Base-by-base conservation (phyloP, 2,797 vertebrate species). In the Alcedo atthis region DNA sequence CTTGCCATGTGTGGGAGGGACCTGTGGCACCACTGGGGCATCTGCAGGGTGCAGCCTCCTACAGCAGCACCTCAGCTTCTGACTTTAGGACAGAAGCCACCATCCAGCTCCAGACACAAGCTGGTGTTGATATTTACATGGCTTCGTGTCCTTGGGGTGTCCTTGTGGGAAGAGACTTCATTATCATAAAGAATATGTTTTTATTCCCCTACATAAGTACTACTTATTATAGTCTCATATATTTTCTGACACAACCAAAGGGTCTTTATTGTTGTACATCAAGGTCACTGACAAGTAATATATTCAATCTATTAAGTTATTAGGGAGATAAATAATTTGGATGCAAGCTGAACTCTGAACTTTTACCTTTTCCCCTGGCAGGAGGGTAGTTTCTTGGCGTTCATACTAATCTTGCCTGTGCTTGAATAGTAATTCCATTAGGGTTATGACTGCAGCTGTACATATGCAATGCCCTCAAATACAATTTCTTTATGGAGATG, bases 311-410 rank as follows among this genome's bases (percentile, higher is more conserved):
- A 98, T 98, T 98, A 98, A 97, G 98, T 98, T 99, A 99, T 99
- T 99, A 99, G 97, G 97, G 98, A 98, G 98, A 99, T 98, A 99
- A 99, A 99, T 98, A 99, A 98, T 98, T 98, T 98, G 98, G 97
- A 98, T 98, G 96, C 95, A 92, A 93, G 97, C 95, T 98, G 98
- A 98, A 98, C 99, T 98, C 97, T 98, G 98, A 98, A 98, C 99
- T 98, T 97, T 98, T 98, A 98, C 98, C 98, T 98, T 97, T 98
- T 98, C 97, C 98, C 98, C 98, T 92, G 85, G 91, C 90, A 96
- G 97, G 96, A 95, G 96, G 98, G 97, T 97, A 97, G 96, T 97
- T 98, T 97, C 97, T 96, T 84, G 89, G 93, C 91, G 0, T 96
- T 95, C 96, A 93, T 54, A 96, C 96, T 91, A 93, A 97, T 96